Percentiles rank a stretch among this genome's conserved stretches.
Conservation (phyloP, 2,888 invertebrate species). For the Scaptomyza parva region DNA sequence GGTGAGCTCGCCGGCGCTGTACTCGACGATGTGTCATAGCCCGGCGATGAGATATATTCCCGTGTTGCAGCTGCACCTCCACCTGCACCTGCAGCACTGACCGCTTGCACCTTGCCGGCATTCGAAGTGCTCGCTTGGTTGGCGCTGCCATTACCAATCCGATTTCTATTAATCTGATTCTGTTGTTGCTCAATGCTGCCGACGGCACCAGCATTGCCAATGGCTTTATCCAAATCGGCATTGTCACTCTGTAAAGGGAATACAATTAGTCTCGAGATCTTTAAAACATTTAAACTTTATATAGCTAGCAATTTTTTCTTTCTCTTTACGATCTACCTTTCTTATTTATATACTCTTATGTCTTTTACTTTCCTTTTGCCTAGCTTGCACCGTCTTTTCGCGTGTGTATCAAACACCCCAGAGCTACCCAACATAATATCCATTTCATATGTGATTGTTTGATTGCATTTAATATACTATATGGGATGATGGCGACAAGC, state of each 20-base stretch:
- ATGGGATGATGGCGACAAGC: constrained; percentile 52
- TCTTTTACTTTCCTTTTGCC: constrained; percentile 16
- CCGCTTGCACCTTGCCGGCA: constrained; percentile 22
- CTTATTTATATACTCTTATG: neutral
- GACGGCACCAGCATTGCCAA: constrained; percentile 48
- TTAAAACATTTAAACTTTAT: neutral
- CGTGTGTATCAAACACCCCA: constrained; percentile 15
- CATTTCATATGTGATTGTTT: constrained; percentile 49
- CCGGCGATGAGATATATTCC: constrained; percentile 84
- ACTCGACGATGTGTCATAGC: constrained; percentile 89
- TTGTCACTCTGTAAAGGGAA: constrained; percentile 86
- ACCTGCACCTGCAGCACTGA: constrained; percentile 36
- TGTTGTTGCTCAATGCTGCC: constrained; percentile 57
- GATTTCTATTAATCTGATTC: constrained; percentile 68
- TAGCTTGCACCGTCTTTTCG: constrained; percentile 3
- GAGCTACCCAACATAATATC: constrained; percentile 38
- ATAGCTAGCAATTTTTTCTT: neutral
- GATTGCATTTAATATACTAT: constrained; percentile 60
- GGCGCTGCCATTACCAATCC: constrained; percentile 51
- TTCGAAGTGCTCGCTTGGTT: constrained; percentile 56
- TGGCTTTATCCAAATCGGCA: constrained; percentile 85
- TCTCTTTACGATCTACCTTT: neutral
- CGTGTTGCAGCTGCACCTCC: constrained; percentile 67
- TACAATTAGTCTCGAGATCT: too few relatives aligned
- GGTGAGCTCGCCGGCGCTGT: constrained; percentile 89